Evolutionary conservation across 2,797 vertebrate species (phyloP).

Genomic region (Danio tinwini): DNA sequence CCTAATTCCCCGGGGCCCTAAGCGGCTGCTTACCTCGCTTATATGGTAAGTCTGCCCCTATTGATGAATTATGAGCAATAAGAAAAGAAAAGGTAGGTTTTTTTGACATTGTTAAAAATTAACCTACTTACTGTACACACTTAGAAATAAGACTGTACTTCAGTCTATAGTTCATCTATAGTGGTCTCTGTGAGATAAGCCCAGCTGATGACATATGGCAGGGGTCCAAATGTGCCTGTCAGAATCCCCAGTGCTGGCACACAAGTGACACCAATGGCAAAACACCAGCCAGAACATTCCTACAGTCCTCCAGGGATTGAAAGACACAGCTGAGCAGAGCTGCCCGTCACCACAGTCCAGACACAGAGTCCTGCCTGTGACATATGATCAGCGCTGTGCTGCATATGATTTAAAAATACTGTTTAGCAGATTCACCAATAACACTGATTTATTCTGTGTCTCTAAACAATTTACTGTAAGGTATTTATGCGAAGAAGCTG

Average conservation of each 20-base stretch:
- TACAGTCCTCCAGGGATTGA: conserved; percentile 31
- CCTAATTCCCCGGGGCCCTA: no score
- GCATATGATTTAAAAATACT: no score
- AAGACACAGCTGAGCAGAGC: conserved; percentile 42
- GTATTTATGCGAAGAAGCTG: conserved; percentile 8
- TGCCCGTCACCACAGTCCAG: conserved; percentile 28
- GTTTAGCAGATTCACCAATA: conserved; percentile 17
- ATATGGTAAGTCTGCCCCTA: no score
- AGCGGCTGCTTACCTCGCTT: no score
- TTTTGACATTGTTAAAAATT: no score
- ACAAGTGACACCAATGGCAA: conserved; percentile 44
- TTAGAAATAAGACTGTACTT: not conserved
- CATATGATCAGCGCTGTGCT: not conserved
- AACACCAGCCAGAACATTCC: conserved; percentile 43
- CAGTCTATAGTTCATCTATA: conserved; percentile 33
- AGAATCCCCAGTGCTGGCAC: conserved; percentile 47
- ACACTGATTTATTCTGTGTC: conserved; percentile 33
- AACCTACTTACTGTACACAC: no score
- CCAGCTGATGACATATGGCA: conserved; percentile 52
- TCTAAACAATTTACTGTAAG: conserved; percentile 7
- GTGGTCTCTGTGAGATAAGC: conserved; percentile 42
- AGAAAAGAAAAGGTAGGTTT: no score
- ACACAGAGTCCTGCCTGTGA: conserved; percentile 36
- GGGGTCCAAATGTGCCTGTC: conserved; percentile 51
- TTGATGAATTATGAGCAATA: no score